Evolutionary conservation across 2,113 vertebrate genomes (phyloP), one percentile per base, ranked within the genome.

Genomic region (Hydrolagus affinis): DNA sequence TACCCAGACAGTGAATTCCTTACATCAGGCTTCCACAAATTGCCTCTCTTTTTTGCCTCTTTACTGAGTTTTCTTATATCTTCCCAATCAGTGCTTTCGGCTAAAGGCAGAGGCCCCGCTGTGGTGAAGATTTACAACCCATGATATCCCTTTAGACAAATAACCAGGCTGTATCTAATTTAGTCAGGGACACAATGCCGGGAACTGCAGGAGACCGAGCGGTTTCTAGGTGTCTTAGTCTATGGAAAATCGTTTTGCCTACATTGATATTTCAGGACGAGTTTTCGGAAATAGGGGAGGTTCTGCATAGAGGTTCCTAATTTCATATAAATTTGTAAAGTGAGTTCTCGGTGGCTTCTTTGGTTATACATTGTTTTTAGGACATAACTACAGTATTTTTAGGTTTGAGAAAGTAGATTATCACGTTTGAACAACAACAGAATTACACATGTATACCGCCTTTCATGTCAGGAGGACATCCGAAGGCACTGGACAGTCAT

Each of bases 31-130:
- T 78, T 78, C 21, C 12, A 78, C 21, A 62, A 78, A 60, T 23
- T 11, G 25, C 19, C 57, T 78, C 57, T 59, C 62, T 21, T 78
- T 78, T 19, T 78, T 14, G 10, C 11, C 75, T 25, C 44, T 44
- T 44, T 44, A 11, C 59, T 77, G 74, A 77, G 23, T 77, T 44
- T 44, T 44, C 44, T 77, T 78, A 23, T 6, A 23, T 15, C n/a
- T 78, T 78, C 23, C 76, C 76, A 78, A 25, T 78, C 57, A 78
- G 11, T 78, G 76, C 21, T 59, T 78, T 59, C 60, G 59, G 62
- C 59, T 60, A 14, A n/a, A 62, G 11, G 44, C 44, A 44, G 44
- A 3, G 44, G 44, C 44, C 44, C 44, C 11, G 25, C 0, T 78
- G 23, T n/a, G n/a, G 15, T 62, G 25, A 4, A 7, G n/a, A 28